Conservation (phyloP, 2,888 invertebrate species). For the Drosophila anomalipes region DNA sequence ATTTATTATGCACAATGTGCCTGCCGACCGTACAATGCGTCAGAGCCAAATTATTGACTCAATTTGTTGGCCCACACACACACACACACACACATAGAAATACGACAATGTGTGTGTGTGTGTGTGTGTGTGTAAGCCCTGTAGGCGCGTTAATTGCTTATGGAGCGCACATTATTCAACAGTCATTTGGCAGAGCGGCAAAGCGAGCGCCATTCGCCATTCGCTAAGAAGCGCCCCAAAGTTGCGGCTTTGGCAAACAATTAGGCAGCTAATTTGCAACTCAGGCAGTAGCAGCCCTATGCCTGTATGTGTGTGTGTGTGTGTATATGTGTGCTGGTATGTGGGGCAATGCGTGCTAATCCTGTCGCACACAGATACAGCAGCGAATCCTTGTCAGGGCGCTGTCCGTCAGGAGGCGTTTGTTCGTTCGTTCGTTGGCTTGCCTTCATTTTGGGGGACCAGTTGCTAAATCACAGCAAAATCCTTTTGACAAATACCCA, state of each 20-base stretch:
- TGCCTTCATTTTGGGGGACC: slow-evolving; percentile 42
- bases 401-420: slow-evolving; percentile 55
- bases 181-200: slow-evolving; percentile 70
- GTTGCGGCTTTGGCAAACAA: slow-evolving; percentile 80
- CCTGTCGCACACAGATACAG: slow-evolving; percentile 57
- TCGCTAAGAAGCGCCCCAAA: slow-evolving; percentile 61
- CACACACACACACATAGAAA: slow-evolving; percentile 16
- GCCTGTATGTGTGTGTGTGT: not conserved
- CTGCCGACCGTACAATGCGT: slow-evolving; percentile 47
- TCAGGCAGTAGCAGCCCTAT: slow-evolving; percentile 43
- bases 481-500: slow-evolving; percentile 80
- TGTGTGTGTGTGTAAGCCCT: slow-evolving; percentile 57
- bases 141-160: slow-evolving; percentile 79
- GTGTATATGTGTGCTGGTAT: slow-evolving; percentile 22
- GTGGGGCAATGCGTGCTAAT: slow-evolving; percentile 59
- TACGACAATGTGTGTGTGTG: slow-evolving; percentile 25
- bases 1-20: slow-evolving; percentile 82
- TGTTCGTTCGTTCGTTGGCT: slow-evolving; percentile 11
- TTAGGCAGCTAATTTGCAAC: slow-evolving; percentile 79
- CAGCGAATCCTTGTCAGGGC: slow-evolving; percentile 48
- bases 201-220: slow-evolving; percentile 33
- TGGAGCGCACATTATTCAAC: slow-evolving; percentile 79
- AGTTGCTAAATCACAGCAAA: slow-evolving; percentile 74
- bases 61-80: slow-evolving; percentile 66
- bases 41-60: slow-evolving; percentile 75